Evolutionary conservation across 30 jellyfish, hydroid and myxozoan species (phyloP).

Genomic region (Aurelia aurita): DNA sequence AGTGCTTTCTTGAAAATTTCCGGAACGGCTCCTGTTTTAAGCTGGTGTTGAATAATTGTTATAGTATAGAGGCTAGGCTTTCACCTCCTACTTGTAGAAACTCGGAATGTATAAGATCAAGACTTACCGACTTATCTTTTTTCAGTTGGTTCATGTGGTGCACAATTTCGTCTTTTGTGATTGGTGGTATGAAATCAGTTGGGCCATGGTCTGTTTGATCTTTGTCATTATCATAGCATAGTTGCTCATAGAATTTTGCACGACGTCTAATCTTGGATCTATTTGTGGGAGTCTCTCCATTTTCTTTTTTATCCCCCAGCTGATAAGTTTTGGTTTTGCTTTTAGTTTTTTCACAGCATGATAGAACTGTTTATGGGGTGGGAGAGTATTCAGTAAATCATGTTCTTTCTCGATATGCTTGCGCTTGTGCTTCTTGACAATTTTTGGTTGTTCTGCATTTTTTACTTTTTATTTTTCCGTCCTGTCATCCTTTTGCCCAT

Average conservation of each 20-base stretch:
- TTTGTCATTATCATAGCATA: not conserved
- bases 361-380: conserved; percentile 24
- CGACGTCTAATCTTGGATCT: not conserved
- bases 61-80: conserved; percentile 3
- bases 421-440: conserved; percentile 1
- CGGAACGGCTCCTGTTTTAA: not conserved
- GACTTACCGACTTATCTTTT: not conserved
- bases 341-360: conserved; percentile 11
- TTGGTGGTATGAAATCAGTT: not conserved
- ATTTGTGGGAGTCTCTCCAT: conserved; percentile 1
- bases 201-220: not conserved
- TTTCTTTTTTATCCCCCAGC: conserved; percentile 30
- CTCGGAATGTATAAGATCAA: not conserved
- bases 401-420: conserved; percentile 1
- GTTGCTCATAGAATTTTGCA: conserved; percentile 18
- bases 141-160: not conserved
- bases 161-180: not conserved
- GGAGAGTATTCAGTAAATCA: not conserved
- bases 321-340: conserved; percentile 3
- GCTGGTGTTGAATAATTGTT: not conserved
- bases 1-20: not conserved
- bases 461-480: conserved; percentile 3
- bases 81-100: conserved; percentile 19
- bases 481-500: too few species aligned
- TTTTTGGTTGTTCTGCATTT: not conserved